Base-by-base conservation (phyloP, 1,140 invertebrate species). In the Cyclargus thomasi region DNA sequence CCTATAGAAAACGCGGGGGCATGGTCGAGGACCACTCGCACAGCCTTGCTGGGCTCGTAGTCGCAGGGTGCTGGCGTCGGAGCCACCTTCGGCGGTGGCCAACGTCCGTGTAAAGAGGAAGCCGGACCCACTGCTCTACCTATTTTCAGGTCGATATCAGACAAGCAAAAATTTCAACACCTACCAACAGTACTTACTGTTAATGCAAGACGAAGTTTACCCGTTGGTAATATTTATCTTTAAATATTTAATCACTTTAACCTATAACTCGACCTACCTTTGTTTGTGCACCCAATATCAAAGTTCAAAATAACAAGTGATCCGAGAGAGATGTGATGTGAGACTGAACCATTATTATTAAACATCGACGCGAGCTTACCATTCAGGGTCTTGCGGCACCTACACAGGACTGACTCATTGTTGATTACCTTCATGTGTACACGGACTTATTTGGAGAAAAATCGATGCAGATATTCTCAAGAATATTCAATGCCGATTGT, bases 1-100 rank as follows among this genome's bases (percentile, higher is more conserved):
- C 93, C 93, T 78, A 94, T 96, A 1, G 94, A 94, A 75, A 94
- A 95, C 68, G 94, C 94, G 36, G 94, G 94, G 3, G 94, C 92
- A 70, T 92, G 92, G 71, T 94, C 93, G 69, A 94, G 91, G 2
- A 94, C 92, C 0, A 92, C 92, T 77, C 93, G 93, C 55, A 93
- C 93, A 1, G 93, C 93, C 68, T 94, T 94, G 75, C 95, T 94
- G 0, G 96, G 95, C 90, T 96, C 93, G 91, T 98, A 94, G 90
- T 96, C 93, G 67, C 97, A 92, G 63, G 97, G 93, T 74, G 96
- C 95, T 0, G 97, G 97, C 17, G 96, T 97, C 7, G 93, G 91
- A 72, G 96, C 95, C 0, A 91, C 77, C 73, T 94, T 94, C 3
- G 92, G 90, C 22, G 95, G 94, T 77, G 95, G 95, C 62, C 94